Evolutionary conservation across 2,888 invertebrate genomes (phyloP).

Genomic region (Busseola fusca): DNA sequence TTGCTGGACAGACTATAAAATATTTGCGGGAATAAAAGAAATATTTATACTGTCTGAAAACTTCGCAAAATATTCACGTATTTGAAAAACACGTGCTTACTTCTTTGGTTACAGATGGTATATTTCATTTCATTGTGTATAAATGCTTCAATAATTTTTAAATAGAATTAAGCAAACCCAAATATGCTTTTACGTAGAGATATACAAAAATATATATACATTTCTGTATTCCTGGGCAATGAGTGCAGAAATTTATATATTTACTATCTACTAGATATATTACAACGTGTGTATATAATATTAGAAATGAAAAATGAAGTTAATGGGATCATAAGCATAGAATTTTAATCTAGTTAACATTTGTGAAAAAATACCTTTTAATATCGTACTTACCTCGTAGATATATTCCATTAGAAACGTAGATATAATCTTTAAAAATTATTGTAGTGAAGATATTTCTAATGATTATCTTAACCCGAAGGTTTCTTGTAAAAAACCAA

Average conservation of each 20-base stretch:
- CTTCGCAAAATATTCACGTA: slow-evolving; percentile 11
- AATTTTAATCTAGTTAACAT: slow-evolving; percentile 42
- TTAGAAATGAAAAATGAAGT: slow-evolving; percentile 51
- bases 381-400: slow-evolving; percentile 23
- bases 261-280: slow-evolving; percentile 12
- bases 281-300: slow-evolving; percentile 44
- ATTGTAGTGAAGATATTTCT: not conserved
- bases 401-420: slow-evolving; percentile 19
- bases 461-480: slow-evolving; percentile 15
- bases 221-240: slow-evolving; percentile 86
- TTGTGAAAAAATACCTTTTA: slow-evolving; percentile 28
- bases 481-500: slow-evolving; percentile 2
- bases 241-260: slow-evolving; percentile 76
- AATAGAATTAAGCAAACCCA: slow-evolving; percentile 68
- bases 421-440: slow-evolving; percentile 23
- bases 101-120: slow-evolving; percentile 30
- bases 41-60: slow-evolving; percentile 38
- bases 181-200: slow-evolving; percentile 50
- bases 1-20: slow-evolving; percentile 75
- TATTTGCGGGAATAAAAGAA: slow-evolving; percentile 45
- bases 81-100: slow-evolving; percentile 13
- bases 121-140: slow-evolving; percentile 38
- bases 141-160: slow-evolving; percentile 21
- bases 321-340: slow-evolving; percentile 61
- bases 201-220: slow-evolving; percentile 61